These are phyloP conservation scores for Megaptera novaeangliae DNA, from an alignment of 2,113 vertebrate genomes.

Conservation along the genomic window DNA sequence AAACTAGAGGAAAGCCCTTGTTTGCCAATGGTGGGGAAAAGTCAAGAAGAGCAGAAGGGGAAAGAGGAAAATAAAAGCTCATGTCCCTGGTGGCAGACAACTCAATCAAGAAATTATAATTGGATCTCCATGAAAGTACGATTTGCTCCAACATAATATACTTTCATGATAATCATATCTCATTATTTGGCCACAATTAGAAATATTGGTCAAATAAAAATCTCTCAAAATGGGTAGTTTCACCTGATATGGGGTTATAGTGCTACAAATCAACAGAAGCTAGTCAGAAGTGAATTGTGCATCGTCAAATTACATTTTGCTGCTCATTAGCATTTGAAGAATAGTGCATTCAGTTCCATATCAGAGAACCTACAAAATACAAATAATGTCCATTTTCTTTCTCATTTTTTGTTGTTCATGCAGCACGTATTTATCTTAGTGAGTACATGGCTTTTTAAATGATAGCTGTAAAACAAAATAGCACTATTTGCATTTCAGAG, in stretches of 20 bases:
- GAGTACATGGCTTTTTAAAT: constrained; percentile 67
- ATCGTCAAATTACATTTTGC: constrained; percentile 44
- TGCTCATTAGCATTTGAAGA: constrained; percentile 55
- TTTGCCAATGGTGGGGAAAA: background rate
- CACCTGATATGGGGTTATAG: background rate
- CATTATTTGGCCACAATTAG: constrained; percentile 18
- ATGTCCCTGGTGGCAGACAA: background rate
- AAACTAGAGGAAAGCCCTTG: background rate
- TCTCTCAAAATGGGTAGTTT: constrained; percentile 5
- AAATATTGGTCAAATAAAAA: constrained; percentile 36
- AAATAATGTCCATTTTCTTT: constrained; percentile 56
- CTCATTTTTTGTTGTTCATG: constrained; percentile 35
- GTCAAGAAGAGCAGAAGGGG: background rate
- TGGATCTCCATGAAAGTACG: background rate
- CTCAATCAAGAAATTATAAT: background rate
- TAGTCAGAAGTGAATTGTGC: constrained; percentile 44
- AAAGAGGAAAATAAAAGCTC: background rate
- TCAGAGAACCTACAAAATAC: constrained; percentile 36
- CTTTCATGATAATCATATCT: background rate
- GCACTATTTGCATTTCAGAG: constrained; percentile 69
- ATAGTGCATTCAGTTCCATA: constrained; percentile 19
- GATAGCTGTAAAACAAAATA: constrained; percentile 68
- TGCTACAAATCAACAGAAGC: constrained; percentile 29
- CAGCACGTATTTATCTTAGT: constrained; percentile 68
- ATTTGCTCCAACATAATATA: background rate